phyloP scores from a whole-genome alignment of 2,888 invertebrate species.

The Hyalella azteca region DNA sequence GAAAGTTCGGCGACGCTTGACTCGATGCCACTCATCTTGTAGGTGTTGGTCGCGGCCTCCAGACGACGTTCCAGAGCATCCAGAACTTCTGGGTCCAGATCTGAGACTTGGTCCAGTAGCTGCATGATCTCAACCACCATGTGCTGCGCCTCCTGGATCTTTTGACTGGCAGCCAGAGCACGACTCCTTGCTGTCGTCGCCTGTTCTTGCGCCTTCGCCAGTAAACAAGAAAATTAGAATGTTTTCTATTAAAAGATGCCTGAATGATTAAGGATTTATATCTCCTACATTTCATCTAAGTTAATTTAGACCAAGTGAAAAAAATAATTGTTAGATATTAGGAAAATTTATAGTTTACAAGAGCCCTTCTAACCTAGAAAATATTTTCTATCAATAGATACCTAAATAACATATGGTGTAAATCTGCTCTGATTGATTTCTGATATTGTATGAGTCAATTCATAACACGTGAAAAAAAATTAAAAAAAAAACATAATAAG shows the following conservation, averaged over 20 bases:
- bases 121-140: slow-evolving; percentile 80
- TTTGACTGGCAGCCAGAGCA: slow-evolving; percentile 78
- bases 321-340: too few relatives aligned
- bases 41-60: slow-evolving; percentile 45
- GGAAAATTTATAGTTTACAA: too few relatives aligned
- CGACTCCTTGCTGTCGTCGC: slow-evolving; percentile 88
- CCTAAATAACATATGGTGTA: too few relatives aligned
- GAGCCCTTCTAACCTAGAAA: too few relatives aligned
- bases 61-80: slow-evolving; percentile 67
- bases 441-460: too few relatives aligned
- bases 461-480: too few relatives aligned
- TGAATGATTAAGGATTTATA: too few relatives aligned
- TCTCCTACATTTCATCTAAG: too few relatives aligned
- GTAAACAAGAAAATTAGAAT: background rate
- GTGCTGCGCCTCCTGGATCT: slow-evolving; percentile 79
- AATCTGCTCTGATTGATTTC: too few relatives aligned
- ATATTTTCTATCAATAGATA: too few relatives aligned
- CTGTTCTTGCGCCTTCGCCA: slow-evolving; percentile 69
- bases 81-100: slow-evolving; percentile 63
- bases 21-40: slow-evolving; percentile 53
- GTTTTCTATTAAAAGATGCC: background rate
- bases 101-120: slow-evolving; percentile 74
- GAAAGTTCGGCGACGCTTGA: slow-evolving; percentile 45
- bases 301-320: too few relatives aligned
- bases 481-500: too few relatives aligned